These are phyloP conservation scores for Pteropus alecto DNA, from an alignment of 2,113 vertebrate species.

Conservation along the genomic window DNA sequence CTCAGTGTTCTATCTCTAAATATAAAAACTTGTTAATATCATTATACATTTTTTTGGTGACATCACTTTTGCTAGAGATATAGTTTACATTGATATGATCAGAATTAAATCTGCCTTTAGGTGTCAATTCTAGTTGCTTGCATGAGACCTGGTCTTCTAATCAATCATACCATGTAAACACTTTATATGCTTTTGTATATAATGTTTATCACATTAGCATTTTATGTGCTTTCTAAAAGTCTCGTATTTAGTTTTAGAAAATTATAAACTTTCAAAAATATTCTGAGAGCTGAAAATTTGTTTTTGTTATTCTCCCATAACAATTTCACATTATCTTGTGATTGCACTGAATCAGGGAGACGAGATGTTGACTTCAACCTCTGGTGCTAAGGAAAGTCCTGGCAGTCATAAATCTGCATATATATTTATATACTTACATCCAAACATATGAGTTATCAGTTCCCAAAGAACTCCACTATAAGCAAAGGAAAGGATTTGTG, in stretches of 20 bases:
- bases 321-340: neutral
- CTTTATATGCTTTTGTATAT: neutral
- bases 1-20: neutral
- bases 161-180: neutral
- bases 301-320: neutral
- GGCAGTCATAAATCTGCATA: neutral
- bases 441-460: neutral
- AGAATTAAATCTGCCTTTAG: neutral
- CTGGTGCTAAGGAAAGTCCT: neutral
- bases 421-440: neutral
- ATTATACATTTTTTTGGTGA: neutral
- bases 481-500: neutral
- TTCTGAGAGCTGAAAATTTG: neutral
- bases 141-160: neutral
- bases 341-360: neutral
- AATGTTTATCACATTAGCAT: neutral
- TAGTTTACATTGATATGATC: neutral
- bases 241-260: conserved; percentile 36
- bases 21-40: neutral
- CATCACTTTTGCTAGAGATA: neutral
- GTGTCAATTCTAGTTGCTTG: neutral
- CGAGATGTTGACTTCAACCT: neutral
- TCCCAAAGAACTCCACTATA: neutral
- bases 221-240: neutral
- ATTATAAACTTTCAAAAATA: conserved; percentile 1